Conservation (phyloP, 2,888 invertebrate genomes). For the Habroteleia sp. region DNA sequence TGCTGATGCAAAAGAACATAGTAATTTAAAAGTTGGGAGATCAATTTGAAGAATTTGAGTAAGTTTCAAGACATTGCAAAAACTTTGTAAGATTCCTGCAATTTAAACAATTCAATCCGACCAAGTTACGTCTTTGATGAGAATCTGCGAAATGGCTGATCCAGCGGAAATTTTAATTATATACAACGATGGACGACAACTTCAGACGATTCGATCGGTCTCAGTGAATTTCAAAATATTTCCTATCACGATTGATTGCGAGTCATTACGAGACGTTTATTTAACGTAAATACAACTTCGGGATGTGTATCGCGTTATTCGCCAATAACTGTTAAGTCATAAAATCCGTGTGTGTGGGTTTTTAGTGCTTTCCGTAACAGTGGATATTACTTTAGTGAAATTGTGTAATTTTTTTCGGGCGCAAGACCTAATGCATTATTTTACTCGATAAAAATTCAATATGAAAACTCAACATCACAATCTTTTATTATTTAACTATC, state of each 20-base stretch:
- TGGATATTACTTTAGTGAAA: constrained; percentile 27
- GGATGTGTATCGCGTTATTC: constrained; percentile 7
- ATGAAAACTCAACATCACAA: constrained; percentile 19
- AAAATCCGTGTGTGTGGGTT: constrained; percentile 12
- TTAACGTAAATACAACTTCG: constrained; percentile 17
- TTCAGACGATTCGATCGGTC: constrained; percentile 4
- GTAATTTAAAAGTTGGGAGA: constrained; percentile 29
- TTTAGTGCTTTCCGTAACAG: constrained; percentile 21
- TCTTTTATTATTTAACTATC: constrained; percentile 44
- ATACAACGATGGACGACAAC: not conserved
- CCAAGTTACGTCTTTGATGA: constrained; percentile 14
- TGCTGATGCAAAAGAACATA: constrained; percentile 1
- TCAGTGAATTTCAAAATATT: not conserved
- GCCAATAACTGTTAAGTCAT: constrained; percentile 14
- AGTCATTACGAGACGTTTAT: constrained; percentile 12
- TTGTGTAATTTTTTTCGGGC: constrained; percentile 23
- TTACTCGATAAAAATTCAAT: constrained; percentile 46
- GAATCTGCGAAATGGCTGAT: constrained; percentile 22
- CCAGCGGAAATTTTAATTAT: constrained; percentile 23
- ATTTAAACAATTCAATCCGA: constrained; percentile 30
- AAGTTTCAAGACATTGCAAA: constrained; percentile 37
- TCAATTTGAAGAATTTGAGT: constrained; percentile 37
- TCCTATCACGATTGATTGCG: not conserved
- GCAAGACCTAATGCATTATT: constrained; percentile 34
- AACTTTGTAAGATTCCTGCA: constrained; percentile 37